Evolutionary conservation across 2,113 vertebrate species (phyloP).

Genomic region (Microtus oregoni): DNA sequence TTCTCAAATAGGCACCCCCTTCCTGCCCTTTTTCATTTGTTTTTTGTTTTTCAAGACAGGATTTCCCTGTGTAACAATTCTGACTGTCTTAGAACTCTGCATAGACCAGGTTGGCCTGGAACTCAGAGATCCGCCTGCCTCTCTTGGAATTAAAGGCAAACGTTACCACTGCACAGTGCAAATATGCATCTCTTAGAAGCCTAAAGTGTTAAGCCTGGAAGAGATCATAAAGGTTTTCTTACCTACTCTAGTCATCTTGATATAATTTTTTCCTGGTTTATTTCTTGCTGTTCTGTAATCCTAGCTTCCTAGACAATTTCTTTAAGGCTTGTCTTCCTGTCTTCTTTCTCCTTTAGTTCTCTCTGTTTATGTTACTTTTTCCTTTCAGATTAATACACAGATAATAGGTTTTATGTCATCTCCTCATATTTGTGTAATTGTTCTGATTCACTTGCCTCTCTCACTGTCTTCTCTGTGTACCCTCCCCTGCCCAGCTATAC

Average conservation of each 20-base stretch:
- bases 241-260: background rate
- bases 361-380: constrained; percentile 44
- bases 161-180: background rate
- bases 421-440: background rate
- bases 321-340: background rate
- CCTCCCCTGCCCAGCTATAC: background rate
- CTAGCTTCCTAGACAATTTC: constrained; percentile 1
- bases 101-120: background rate
- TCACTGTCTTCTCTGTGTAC: background rate
- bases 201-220: constrained; percentile 6
- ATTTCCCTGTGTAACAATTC: background rate
- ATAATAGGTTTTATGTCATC: background rate
- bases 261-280: background rate
- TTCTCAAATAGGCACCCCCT: constrained; percentile 4
- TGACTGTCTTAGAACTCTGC: background rate
- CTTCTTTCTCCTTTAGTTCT: background rate
- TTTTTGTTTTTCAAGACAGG: background rate
- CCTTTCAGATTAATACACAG: background rate
- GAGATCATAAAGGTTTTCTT: constrained; percentile 9
- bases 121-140: background rate
- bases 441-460: background rate
- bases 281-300: background rate
- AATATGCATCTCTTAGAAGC: constrained; percentile 1
- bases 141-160: background rate
- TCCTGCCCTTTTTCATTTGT: background rate